Percentiles rank a stretch among this genome's conserved stretches.
Conservation (phyloP, 64 coral and sea anemone genomes). For the Trachythela sp. region DNA sequence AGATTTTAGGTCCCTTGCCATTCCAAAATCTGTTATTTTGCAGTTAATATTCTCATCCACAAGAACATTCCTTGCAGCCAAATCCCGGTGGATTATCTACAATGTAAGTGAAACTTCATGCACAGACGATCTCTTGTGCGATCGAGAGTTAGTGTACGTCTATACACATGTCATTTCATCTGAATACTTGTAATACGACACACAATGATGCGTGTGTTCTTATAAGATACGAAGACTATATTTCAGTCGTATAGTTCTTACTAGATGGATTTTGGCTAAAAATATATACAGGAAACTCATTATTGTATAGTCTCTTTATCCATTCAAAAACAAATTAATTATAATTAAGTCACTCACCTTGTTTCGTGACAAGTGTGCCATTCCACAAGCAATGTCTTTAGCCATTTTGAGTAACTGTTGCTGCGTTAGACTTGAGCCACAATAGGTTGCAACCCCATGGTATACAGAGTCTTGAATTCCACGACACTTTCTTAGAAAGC, state of each 20-base stretch:
- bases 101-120: neutral
- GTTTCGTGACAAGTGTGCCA: neutral
- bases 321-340: neutral
- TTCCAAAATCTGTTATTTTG: conserved; percentile 2
- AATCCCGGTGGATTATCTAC: neutral
- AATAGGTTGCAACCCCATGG: neutral
- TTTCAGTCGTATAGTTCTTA: too few relatives aligned
- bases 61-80: conserved; percentile 1
- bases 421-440: neutral
- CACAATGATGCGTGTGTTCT: too few relatives aligned
- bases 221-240: too few relatives aligned
- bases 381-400: neutral
- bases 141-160: too few relatives aligned
- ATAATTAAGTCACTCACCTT: neutral
- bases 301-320: too few relatives aligned
- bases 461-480: neutral
- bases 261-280: too few relatives aligned
- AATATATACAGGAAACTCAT: too few relatives aligned
- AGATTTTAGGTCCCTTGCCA: neutral
- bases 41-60: neutral
- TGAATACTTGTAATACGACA: too few relatives aligned
- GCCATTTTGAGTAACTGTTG: neutral
- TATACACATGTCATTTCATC: too few relatives aligned
- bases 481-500: neutral
- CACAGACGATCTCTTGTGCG: too few relatives aligned